Base-by-base conservation (phyloP, 2,797 vertebrate genomes). In the Jordanella pulchra region DNA sequence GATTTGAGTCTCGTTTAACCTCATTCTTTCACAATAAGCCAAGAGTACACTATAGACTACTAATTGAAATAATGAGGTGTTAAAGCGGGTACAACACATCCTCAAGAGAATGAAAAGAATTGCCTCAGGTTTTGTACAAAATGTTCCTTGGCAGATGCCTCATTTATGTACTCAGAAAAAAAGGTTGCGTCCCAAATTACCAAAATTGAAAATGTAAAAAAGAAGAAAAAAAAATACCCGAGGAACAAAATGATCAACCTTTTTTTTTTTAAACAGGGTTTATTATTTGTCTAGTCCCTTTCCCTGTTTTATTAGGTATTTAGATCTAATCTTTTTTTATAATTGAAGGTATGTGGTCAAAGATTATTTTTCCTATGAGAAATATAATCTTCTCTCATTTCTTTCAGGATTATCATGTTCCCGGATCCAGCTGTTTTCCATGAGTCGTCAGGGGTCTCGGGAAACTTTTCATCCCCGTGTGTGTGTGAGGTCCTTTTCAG, bases 401-500 rank as follows among this genome's bases (percentile, higher is more conserved):
- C 30, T 89, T 86, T 12, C 84, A 98, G 97, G 97, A 78, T 86
- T 97, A 75, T 93, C 95, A 61, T 96, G 96, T 75, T 92, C 95
- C 54, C 94, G 94, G 48, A 88, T 95, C 63, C 95, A 96, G 71
- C 84, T 97, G 71, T 96, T 94, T 42, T 91, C 95, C 70, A 91
- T 96, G 85, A 94, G 95, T 89, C 96, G 94, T 86, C 88, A 94
- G 53, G 92, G 93, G 4, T 93, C 91, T 78, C 95, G 94, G 83
- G 96, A 97, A 89, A 88, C 90, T 74, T 87, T 95, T 67, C 87
- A 93, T 50, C 87, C 90, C 63, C 89, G 83, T 75, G 85, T 95
- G 82, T 91, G 93, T 74, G 93, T 95, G 79, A 95, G 97, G 77
- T 92, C 91, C 7, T 98, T 99, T 84, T 96, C 96, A 42, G 95